A percentile compares a stretch with the other conserved stretches of the same genome.
Conservation (phyloP, 2,113 vertebrate species). For the Larimichthys polyactis region DNA sequence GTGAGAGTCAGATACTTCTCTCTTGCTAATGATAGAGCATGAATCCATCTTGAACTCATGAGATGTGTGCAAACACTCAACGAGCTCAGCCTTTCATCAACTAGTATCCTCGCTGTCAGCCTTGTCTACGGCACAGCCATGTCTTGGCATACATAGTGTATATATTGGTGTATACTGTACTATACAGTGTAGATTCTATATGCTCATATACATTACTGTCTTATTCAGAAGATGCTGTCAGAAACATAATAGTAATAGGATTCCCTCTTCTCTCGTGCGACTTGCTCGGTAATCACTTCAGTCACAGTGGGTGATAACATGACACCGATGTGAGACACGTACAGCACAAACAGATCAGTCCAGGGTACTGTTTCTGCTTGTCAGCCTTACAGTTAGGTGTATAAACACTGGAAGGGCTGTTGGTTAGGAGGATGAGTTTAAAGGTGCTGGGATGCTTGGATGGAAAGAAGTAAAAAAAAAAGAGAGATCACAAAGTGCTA, state of each 20-base stretch:
- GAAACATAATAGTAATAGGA: constrained; percentile 11
- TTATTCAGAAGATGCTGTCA: not conserved
- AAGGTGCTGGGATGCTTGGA: not conserved
- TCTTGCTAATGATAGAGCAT: not conserved
- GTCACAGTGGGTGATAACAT: constrained; percentile 44
- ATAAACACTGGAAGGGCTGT: not conserved
- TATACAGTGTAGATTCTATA: not conserved
- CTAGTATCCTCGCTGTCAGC: not conserved
- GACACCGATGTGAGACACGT: constrained; percentile 20
- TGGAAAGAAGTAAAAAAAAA: not conserved
- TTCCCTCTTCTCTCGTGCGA: constrained; percentile 13
- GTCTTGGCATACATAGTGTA: not conserved
- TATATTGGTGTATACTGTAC: not conserved
- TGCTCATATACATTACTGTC: not conserved
- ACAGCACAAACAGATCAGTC: constrained; percentile 13
- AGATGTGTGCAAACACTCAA: not conserved
- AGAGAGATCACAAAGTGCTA: not conserved
- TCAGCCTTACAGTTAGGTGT: not conserved
- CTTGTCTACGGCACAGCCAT: not conserved
- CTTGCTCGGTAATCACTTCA: constrained; percentile 44
- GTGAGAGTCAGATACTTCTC: constrained; percentile 1
- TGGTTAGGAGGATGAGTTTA: not conserved
- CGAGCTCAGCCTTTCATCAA: constrained; percentile 4
- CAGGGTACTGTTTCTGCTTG: not conserved
- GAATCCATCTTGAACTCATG: constrained; percentile 8